Base-by-base conservation (phyloP, 2,113 vertebrate species). In the Limanda limanda region DNA sequence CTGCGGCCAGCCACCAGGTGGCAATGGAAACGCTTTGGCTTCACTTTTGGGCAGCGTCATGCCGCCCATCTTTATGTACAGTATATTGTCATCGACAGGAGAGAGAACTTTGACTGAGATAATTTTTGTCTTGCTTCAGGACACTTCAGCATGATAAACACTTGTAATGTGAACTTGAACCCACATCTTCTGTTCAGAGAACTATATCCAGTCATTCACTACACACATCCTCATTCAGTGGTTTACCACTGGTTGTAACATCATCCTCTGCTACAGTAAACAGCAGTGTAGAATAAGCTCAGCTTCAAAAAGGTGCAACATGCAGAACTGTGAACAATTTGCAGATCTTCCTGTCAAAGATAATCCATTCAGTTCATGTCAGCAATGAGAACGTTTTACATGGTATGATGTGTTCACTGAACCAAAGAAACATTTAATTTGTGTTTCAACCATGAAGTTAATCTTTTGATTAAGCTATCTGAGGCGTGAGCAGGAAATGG, bases 371-470 rank as follows among this genome's bases (percentile, higher is more conserved):
- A 20, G 66, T 67, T 69, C 12, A 63, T 48, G 35, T 69, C 63
- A 47, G 17, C 12, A 35, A 12, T 8, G 0, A 56, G 2, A 17
- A 60, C 4, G n/a, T 31, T 59, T 54, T 55, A 42, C 31, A 45
- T 45, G 4, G 0, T 42, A 23, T 51, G 52, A 23, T 14, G 0
- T 21, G 10, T 40, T 56, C 20, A 73, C 48, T 27, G 15, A 55
- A 21, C 42, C 35, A 52, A 68, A 47, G 15, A 54, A 37, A 57
- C 12, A 61, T 27, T 27, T 55, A 13, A 56, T 60, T 57, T 47
- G 3, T 24, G 23, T 62, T 57, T 21, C 52, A 74, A 12, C 18
- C 65, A 58, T 65, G 54, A 23, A 64, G 27, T 65, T 24, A 65
- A 42, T 58, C 18, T 59, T 75, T 66, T 66, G 21, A 72, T 65